Evolutionary conservation across 1,140 invertebrate species (phyloP).

Genomic region (Dryas iulia): DNA sequence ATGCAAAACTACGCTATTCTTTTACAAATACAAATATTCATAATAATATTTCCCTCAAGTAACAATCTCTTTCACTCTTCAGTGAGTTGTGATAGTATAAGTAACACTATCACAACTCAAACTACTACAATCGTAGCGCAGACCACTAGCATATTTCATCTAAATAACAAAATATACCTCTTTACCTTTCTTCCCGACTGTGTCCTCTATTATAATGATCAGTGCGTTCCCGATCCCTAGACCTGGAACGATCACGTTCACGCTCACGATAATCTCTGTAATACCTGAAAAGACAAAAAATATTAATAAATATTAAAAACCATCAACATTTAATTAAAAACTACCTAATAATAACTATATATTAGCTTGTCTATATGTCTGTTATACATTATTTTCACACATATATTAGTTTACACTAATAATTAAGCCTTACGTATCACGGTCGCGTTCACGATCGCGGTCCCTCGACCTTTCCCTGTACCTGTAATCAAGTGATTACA

Average conservation of each 20-base stretch:
- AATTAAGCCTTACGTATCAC: slow-evolving; percentile 81
- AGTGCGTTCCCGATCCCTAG: slow-evolving; percentile 79
- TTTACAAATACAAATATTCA: too few species aligned
- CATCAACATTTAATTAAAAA: neutral
- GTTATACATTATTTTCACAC: neutral
- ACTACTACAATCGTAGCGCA: too few species aligned
- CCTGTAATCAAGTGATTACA: slow-evolving; percentile 66
- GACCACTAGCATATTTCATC: too few species aligned
- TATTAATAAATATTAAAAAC: neutral
- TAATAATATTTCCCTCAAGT: too few species aligned
- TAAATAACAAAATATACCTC: neutral
- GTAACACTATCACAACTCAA: too few species aligned
- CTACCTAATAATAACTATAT: neutral
- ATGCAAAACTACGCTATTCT: too few species aligned
- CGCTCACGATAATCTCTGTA: slow-evolving; percentile 82
- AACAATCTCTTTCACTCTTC: too few species aligned
- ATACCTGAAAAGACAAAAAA: slow-evolving; percentile 52
- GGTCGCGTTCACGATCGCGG: slow-evolving; percentile 84
- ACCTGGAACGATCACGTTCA: slow-evolving; percentile 81
- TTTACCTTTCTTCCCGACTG: slow-evolving; percentile 87
- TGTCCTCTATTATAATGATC: slow-evolving; percentile 81
- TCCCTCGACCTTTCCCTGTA: slow-evolving; percentile 82
- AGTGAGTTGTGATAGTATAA: too few species aligned
- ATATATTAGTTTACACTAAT: neutral
- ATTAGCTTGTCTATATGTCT: neutral